These are phyloP conservation scores for Tipula confusa DNA, from an alignment of 2,888 invertebrate species.

Conservation along the genomic window DNA sequence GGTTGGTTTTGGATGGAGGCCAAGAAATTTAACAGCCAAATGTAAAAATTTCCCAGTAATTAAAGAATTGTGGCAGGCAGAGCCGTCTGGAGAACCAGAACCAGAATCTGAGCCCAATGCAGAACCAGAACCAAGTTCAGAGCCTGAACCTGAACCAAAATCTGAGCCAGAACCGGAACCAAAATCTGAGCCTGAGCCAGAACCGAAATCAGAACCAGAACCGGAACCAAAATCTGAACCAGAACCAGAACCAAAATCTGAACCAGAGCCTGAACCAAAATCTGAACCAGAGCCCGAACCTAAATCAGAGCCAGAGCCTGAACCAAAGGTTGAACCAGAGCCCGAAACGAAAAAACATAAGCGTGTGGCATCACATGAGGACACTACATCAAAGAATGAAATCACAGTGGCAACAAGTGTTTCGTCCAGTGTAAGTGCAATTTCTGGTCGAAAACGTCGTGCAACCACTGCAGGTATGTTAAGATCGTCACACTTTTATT, in stretches of 20 bases:
- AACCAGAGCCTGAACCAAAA: conserved; percentile 46
- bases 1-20: conserved; percentile 88
- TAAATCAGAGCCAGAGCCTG: conserved; percentile 48
- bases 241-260: conserved; percentile 47
- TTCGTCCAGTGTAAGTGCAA: conserved; percentile 69
- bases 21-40: conserved; percentile 64
- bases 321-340: conserved; percentile 47
- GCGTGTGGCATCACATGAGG: conserved; percentile 53
- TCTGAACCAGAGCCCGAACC: conserved; percentile 49
- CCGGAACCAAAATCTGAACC: conserved; percentile 49
- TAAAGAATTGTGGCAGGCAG: conserved; percentile 47
- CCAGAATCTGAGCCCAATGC: conserved; percentile 50
- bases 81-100: conserved; percentile 47
- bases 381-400: conserved; percentile 54
- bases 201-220: conserved; percentile 48
- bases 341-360: conserved; percentile 51
- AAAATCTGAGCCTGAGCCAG: conserved; percentile 44
- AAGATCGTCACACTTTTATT: neutral
- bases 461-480: conserved; percentile 31
- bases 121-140: conserved; percentile 48
- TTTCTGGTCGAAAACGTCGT: conserved; percentile 41
- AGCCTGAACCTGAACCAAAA: conserved; percentile 50
- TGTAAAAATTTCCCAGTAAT: conserved; percentile 78
- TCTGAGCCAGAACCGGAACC: conserved; percentile 57
- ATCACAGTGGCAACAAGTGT: conserved; percentile 75